These are phyloP conservation scores for Ochotona curzoniae DNA, from an alignment of 2,113 vertebrate genomes.

Conservation along the genomic window DNA sequence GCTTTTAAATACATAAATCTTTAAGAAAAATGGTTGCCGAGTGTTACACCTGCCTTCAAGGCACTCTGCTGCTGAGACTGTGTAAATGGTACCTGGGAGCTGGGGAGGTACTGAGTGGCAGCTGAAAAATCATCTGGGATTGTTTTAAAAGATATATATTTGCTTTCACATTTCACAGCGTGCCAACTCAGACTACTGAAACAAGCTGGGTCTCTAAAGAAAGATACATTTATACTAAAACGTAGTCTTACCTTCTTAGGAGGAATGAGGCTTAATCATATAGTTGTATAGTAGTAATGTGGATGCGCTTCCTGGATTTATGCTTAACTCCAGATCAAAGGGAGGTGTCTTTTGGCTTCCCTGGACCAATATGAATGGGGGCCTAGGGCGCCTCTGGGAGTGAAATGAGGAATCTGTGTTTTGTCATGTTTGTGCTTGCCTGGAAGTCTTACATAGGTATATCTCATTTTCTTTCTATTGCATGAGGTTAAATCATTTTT, in stretches of 20 bases:
- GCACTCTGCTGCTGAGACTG: neutral
- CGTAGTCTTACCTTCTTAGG: neutral
- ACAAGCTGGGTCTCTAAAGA: constrained; percentile 34
- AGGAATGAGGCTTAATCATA: neutral
- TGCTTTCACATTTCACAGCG: constrained; percentile 65
- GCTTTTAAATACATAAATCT: no score
- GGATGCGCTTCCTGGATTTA: constrained; percentile 25
- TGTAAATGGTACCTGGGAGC: neutral
- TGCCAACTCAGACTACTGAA: constrained; percentile 55
- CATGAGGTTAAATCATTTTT: neutral
- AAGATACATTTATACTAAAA: constrained; percentile 52
- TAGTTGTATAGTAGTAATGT: neutral
- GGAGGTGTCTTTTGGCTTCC: neutral
- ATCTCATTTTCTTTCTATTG: neutral
- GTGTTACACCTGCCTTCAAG: neutral
- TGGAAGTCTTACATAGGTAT: neutral
- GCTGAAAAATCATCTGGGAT: constrained; percentile 35
- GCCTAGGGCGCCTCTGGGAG: neutral
- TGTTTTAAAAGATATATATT: constrained; percentile 36
- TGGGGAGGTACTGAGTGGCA: neutral
- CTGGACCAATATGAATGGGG: neutral
- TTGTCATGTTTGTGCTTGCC: neutral
- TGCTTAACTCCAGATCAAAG: neutral
- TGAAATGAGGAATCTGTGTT: neutral
- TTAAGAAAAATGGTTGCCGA: neutral